Conservation (phyloP, 2,113 vertebrate genomes). For the Labrus mixtus region DNA sequence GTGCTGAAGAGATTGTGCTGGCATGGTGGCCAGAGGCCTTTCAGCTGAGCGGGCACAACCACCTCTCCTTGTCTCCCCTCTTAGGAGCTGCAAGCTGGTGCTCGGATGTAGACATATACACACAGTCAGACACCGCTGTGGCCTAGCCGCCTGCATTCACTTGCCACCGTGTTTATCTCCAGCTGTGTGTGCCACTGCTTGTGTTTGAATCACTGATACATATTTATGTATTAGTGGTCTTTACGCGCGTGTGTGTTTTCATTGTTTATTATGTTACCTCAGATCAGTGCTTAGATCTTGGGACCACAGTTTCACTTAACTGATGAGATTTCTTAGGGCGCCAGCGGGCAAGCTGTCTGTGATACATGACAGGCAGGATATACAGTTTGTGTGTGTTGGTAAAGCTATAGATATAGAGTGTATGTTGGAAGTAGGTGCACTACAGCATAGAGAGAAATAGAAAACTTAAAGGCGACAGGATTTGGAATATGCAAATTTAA, state of each 20-base stretch:
- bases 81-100: conserved; percentile 65
- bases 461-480: not conserved
- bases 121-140: conserved; percentile 27
- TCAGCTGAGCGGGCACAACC: conserved; percentile 66
- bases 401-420: not conserved
- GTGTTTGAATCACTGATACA: not conserved
- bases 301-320: conserved; percentile 50
- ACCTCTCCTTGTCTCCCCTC: conserved; percentile 58
- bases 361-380: conserved; percentile 19
- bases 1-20: conserved; percentile 82
- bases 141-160: conserved; percentile 31
- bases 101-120: conserved; percentile 44
- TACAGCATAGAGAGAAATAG: not conserved
- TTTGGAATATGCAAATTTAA: too few species aligned
- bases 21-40: conserved; percentile 84
- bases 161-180: conserved; percentile 44
- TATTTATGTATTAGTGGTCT: conserved; percentile 4
- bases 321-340: conserved; percentile 42
- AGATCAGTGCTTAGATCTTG: conserved; percentile 26
- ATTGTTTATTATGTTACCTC: conserved; percentile 43
- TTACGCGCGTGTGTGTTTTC: conserved; percentile 29
- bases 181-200: conserved; percentile 1
- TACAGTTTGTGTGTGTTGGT: conserved; percentile 5
- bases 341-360: conserved; percentile 17
- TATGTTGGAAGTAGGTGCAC: not conserved